Evolutionary conservation across 2,113 vertebrate genomes (phyloP), one percentile per base, ranked within the genome.

Genomic region (Siniperca knerii): DNA sequence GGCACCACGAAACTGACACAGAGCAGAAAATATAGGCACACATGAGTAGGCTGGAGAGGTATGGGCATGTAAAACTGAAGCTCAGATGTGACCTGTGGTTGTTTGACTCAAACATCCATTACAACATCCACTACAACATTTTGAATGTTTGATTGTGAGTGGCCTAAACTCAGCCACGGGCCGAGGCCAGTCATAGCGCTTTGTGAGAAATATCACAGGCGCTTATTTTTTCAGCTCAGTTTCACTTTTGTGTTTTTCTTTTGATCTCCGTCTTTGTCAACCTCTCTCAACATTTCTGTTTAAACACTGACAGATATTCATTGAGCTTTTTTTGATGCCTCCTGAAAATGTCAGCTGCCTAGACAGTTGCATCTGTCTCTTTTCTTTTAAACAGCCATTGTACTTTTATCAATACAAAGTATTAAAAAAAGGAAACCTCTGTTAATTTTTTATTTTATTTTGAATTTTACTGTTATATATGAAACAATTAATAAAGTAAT

Each of bases 141-240:
- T 77, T 87, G 46, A 80, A 78, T 89, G 79, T 87, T 69, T 82
- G 77, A 91, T 71, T 83, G 79, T 62, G 76, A 81, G 79, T 82
- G 70, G 65, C 62, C 66, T 75, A 16, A 83, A 79, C 75, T 25
- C 2, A n/a, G 70, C 80, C 29, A 12, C 48, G 15, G 68, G 65
- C 62, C 70, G 74, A 71, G 71, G 29, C 70, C 73, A 85, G 54
- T 82, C 79, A 79, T 66, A 75, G 62, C 12, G 58, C 67, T 84
- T 60, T 7, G 58, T 78, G 79, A 83, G 81, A 88, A 89, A 72
- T 85, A 79, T 82, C 52, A 75, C 82, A 84, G 44, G n/a, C 20
- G 29, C 69, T 73, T 16, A 4, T 64, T 62, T 85, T 75, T 84
- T 35, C 42, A 75, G 67, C 75, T 65, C 52, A 80, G 84, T 83